phyloP scores from a whole-genome alignment of 1,140 invertebrate genomes.

The Aphaenogaster floridana region DNA sequence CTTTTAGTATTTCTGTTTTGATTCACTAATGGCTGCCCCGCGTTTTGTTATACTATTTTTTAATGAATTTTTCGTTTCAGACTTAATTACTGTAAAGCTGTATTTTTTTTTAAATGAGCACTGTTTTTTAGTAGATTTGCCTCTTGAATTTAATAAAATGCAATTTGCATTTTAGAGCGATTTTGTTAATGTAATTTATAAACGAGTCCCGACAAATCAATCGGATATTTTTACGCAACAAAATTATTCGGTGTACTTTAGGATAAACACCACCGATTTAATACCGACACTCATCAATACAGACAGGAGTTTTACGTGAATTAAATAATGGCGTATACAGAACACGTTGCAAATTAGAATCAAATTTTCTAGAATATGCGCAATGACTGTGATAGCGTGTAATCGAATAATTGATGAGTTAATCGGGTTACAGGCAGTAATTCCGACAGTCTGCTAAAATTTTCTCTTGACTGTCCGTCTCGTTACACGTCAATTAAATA shows the following conservation, averaged over 20 bases:
- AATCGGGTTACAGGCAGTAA: slow-evolving; percentile 22
- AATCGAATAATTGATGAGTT: slow-evolving; percentile 54
- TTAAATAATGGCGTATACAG: slow-evolving; percentile 33
- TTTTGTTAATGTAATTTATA: slow-evolving; percentile 17
- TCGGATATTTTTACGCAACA: slow-evolving; percentile 2
- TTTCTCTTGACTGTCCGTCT: slow-evolving; percentile 22
- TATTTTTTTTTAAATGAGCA: background rate
- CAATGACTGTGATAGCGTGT: slow-evolving; percentile 39
- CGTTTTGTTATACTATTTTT: slow-evolving; percentile 11
- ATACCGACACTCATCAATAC: background rate
- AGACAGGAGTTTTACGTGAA: slow-evolving; percentile 17
- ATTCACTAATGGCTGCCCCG: background rate
- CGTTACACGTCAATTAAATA: slow-evolving; percentile 40
- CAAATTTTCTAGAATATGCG: slow-evolving; percentile 51
- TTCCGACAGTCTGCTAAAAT: slow-evolving; percentile 40
- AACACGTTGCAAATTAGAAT: slow-evolving; percentile 49
- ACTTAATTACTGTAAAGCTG: background rate
- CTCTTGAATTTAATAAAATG: background rate
- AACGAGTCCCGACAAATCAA: background rate
- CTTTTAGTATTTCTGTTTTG: slow-evolving; percentile 30
- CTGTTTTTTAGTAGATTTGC: background rate
- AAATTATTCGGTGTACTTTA: slow-evolving; percentile 11
- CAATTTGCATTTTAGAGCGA: background rate
- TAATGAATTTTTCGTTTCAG: background rate
- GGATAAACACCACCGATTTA: slow-evolving; percentile 28